Percentiles rank a stretch among this genome's conserved stretches.
Evolutionary conservation across 2,888 invertebrate species (phyloP).

Genomic region (Acronicta alni): DNA sequence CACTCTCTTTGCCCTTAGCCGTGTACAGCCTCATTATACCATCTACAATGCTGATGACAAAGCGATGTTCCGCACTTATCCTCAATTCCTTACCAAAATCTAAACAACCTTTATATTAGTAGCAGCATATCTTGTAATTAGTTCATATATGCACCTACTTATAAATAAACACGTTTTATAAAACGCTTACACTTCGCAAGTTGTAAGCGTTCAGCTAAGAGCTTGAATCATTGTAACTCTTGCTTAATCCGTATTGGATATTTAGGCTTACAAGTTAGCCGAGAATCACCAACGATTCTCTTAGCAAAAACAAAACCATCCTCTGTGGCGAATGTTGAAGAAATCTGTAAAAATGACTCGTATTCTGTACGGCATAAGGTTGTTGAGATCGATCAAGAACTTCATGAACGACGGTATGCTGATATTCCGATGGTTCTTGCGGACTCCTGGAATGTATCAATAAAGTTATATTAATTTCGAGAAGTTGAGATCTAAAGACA

Average conservation of each 20-base stretch:
- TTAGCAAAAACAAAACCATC: constrained; percentile 86
- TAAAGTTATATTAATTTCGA: too few species aligned
- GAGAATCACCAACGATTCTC: constrained; percentile 9
- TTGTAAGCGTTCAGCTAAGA: too few species aligned
- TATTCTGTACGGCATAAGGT: constrained; percentile 82
- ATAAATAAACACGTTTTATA: neutral
- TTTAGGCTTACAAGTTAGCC: constrained; percentile 20
- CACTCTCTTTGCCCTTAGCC: too few species aligned
- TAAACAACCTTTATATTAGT: too few species aligned
- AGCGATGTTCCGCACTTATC: constrained; percentile 1
- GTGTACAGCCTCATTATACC: too few species aligned
- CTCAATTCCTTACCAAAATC: neutral
- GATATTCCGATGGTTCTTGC: constrained; percentile 78
- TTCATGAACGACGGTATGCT: constrained; percentile 83
- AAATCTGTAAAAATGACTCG: constrained; percentile 83
- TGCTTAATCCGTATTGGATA: constrained; percentile 11
- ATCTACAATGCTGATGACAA: neutral
- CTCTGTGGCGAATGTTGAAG: constrained; percentile 81
- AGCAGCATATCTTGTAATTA: too few species aligned
- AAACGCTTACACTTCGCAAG: neutral
- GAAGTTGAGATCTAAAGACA: too few species aligned
- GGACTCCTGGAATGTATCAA: constrained; percentile 75
- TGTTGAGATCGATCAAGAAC: constrained; percentile 73
- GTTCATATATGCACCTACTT: too few species aligned
- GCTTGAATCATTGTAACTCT: neutral